A percentile compares a stretch with the other conserved stretches of the same genome.
Evolutionary conservation across 1,140 invertebrate species (phyloP).

Genomic region (Melitaea cinxia): DNA sequence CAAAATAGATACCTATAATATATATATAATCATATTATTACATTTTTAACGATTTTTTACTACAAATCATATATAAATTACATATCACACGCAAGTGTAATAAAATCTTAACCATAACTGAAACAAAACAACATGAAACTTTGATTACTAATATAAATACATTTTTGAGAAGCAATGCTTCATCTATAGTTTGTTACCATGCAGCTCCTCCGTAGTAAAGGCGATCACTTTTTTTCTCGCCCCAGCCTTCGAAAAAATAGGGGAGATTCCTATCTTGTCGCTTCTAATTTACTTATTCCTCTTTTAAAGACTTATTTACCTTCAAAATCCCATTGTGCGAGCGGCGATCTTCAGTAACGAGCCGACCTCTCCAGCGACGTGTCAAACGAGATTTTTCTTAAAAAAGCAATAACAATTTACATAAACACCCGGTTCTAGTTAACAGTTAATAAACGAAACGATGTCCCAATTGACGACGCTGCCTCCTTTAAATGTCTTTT

Average conservation of each 20-base stretch:
- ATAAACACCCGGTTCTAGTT: constrained; percentile 79
- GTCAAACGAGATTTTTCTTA: constrained; percentile 77
- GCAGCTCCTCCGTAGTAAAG: constrained; percentile 58
- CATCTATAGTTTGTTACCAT: constrained; percentile 47
- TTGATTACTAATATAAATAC: too few species aligned
- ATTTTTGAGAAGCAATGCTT: too few species aligned
- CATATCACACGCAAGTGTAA: too few species aligned
- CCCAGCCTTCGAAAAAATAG: constrained; percentile 79
- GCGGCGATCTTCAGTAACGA: constrained; percentile 68
- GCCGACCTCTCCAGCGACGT: constrained; percentile 66
- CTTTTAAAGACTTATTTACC: constrained; percentile 85
- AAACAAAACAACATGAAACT: too few species aligned
- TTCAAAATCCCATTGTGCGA: constrained; percentile 82
- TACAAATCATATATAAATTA: too few species aligned
- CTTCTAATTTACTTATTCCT: constrained; percentile 87
- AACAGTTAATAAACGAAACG: constrained; percentile 80
- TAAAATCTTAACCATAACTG: too few species aligned
- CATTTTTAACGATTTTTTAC: too few species aligned
- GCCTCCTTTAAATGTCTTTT: constrained; percentile 72
- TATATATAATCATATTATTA: too few species aligned
- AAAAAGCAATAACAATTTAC: constrained; percentile 82
- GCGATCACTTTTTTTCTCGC: constrained; percentile 79
- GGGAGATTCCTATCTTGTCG: constrained; percentile 85
- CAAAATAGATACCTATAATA: too few species aligned
- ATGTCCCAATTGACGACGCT: constrained; percentile 74